Conservation (phyloP, 2,113 vertebrate genomes). For the Egretta garzetta region DNA sequence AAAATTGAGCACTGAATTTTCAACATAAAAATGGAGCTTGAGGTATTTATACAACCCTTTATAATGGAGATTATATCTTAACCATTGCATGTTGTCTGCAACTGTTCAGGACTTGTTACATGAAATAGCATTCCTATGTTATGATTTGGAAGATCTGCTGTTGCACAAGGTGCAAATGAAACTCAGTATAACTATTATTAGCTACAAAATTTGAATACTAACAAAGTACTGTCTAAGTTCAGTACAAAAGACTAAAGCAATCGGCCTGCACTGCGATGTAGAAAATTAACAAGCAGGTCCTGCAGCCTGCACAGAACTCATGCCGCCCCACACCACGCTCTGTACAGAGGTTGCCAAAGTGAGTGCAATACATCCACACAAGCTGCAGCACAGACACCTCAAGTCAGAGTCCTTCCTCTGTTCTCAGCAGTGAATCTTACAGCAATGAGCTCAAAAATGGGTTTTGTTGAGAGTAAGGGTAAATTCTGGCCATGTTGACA, state of each 20-base stretch:
- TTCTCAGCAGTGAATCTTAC: neutral
- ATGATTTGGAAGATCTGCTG: neutral
- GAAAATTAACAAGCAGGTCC: neutral
- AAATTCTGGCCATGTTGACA: neutral
- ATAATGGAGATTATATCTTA: neutral
- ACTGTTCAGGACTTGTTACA: neutral
- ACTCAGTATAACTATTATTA: neutral
- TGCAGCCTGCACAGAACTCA: neutral
- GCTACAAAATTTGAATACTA: neutral
- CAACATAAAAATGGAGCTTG: neutral
- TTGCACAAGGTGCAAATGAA: neutral
- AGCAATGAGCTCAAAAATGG: neutral
- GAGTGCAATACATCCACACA: neutral
- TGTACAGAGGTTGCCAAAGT: neutral
- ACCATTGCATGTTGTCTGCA: neutral
- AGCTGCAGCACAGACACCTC: neutral
- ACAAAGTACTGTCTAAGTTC: neutral
- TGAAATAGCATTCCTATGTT: neutral
- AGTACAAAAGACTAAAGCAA: neutral
- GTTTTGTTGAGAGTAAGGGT: neutral
- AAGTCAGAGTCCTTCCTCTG: neutral
- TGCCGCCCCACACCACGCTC: fast-evolving
- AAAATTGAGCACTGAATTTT: neutral
- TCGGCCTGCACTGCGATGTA: neutral
- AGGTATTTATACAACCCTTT: constrained; percentile 17